phyloP scores from a whole-genome alignment of 1,140 invertebrate genomes.

The Idris sp. region DNA sequence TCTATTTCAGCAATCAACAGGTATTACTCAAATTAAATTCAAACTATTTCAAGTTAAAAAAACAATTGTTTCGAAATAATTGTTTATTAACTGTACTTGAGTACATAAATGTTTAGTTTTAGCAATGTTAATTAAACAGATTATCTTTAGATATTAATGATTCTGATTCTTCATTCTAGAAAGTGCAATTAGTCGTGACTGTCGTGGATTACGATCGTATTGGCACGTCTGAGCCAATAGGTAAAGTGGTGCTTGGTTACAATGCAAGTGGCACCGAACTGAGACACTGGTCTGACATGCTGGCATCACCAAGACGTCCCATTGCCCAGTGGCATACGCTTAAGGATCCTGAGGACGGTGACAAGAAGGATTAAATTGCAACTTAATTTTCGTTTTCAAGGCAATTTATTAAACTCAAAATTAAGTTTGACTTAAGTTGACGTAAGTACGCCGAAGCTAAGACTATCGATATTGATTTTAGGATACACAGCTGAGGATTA shows the following conservation, averaged over 20 bases:
- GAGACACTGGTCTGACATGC: slow-evolving; percentile 99
- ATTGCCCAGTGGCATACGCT: slow-evolving; percentile 99
- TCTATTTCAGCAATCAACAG: slow-evolving; percentile 29
- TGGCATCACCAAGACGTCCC: slow-evolving; percentile 97
- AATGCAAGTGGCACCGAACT: slow-evolving; percentile 98
- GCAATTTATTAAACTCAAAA: too few relatives aligned
- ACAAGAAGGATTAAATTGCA: slow-evolving; percentile 88
- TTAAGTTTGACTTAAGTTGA: too few relatives aligned
- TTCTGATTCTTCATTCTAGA: slow-evolving; percentile 82
- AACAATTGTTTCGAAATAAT: slow-evolving; percentile 15
- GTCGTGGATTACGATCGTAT: slow-evolving; percentile 99
- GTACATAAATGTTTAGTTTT: background rate
- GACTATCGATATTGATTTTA: too few relatives aligned
- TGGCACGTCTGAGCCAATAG: slow-evolving; percentile 99
- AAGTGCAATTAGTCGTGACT: slow-evolving; percentile 98
- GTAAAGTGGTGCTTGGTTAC: slow-evolving; percentile 97
- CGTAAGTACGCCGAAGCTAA: too few relatives aligned
- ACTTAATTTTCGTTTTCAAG: slow-evolving; percentile 55
- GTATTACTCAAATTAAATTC: slow-evolving; percentile 29
- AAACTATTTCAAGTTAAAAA: too few relatives aligned
- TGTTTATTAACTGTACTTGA: background rate
- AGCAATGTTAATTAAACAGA: background rate
- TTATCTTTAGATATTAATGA: slow-evolving; percentile 1
- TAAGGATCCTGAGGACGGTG: slow-evolving; percentile 96
- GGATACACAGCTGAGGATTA: slow-evolving; percentile 37